Percentiles rank a stretch among this genome's conserved stretches.
These are phyloP conservation scores for Drosophila leontia DNA, from an alignment of 1,140 invertebrate species.

Conservation along the genomic window DNA sequence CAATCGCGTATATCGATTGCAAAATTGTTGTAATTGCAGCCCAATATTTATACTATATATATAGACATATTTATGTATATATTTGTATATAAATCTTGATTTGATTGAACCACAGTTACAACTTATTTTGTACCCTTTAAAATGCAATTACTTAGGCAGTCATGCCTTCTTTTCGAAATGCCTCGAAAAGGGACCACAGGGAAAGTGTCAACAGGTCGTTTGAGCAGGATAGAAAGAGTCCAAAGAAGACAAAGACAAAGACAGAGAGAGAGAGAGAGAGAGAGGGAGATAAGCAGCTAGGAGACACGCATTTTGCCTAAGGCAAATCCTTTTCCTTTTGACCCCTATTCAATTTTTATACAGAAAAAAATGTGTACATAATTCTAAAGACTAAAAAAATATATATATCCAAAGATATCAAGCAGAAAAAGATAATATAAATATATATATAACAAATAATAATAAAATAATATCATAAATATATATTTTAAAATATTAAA, in stretches of 20 bases:
- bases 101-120: constrained; percentile 21
- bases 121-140: constrained; percentile 8
- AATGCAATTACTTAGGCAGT: constrained; percentile 38
- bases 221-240: background rate
- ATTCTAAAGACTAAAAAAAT: background rate
- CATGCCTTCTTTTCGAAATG: constrained; percentile 3
- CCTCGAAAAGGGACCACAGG: background rate
- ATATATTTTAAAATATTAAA: too few relatives aligned
- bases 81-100: background rate
- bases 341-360: background rate
- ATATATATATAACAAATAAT: too few relatives aligned
- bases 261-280: background rate
- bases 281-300: background rate
- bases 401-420: too few relatives aligned
- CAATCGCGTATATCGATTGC: constrained; percentile 58
- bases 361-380: background rate
- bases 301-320: background rate
- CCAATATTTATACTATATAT: background rate
- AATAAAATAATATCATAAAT: too few relatives aligned
- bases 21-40: constrained; percentile 1
- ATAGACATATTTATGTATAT: background rate
- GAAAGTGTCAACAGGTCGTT: constrained; percentile 22
- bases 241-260: background rate
- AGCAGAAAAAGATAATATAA: too few relatives aligned
- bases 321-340: background rate